Evolutionary conservation across 2,888 invertebrate genomes (phyloP), one percentile per base, ranked within the genome.

Genomic region (Tribolium freemani): DNA sequence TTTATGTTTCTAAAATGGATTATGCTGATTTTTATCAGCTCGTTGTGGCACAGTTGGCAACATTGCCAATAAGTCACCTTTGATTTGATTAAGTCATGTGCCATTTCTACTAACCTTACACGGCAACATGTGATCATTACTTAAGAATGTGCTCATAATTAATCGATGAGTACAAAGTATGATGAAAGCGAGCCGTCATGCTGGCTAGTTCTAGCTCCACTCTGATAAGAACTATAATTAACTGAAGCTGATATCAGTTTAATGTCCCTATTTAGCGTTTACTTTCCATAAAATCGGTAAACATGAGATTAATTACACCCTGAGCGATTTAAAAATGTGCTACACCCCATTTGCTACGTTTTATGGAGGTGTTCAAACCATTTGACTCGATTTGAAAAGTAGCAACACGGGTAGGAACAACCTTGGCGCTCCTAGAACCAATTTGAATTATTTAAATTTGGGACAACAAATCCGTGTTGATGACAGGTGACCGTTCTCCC

Each of bases 361-460:
- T 9, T 63, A 46, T 20, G 51, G n/a, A 13, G 50, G 61, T 16
- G 30, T 26, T 51, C 50, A 30, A 48, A 48, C 30, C 5, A 48
- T 63, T 51, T 26, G 20, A 63, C 13, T 56, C 26, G 26, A 54
- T 38, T 46, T 9, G 56, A 67, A 63, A 51, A 63, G 50, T 38
- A 9, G 50, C 54, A 56, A 61, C 60, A 60, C 64, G 69, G 31
- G 60, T 60, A 57, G 13, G 50, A 31, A 21, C 31, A 61, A 64
- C 70, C 58, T 64, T 71, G 70, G 54, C 70, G 64, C 70, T 71
- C 70, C 70, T 64, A 38, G 13, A 63, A 58, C 38, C 51, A 64
- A 46, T 48, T 48, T 63, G 56, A 70, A 64, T 57, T 64, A 63
- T 63, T 63, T 58, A 64, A 64, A 71, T 64, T 63, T 44, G 16